Evolutionary conservation across 2,888 invertebrate genomes (phyloP).

Genomic region (Balanococcus diminutus): DNA sequence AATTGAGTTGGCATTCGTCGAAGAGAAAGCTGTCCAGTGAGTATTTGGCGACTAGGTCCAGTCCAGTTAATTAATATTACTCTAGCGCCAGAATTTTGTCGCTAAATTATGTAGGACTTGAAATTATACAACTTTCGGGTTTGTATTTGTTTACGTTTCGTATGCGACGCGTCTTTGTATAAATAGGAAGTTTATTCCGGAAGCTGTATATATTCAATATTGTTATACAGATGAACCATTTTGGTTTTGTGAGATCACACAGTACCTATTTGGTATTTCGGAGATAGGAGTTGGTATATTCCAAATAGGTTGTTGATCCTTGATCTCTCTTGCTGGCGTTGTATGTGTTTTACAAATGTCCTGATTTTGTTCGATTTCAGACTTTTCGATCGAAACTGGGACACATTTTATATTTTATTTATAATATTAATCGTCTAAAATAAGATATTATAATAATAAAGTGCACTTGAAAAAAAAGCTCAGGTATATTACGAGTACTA

Average conservation of each 20-base stretch:
- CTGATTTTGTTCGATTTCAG: neutral
- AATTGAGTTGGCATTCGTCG: neutral
- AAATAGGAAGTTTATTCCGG: neutral
- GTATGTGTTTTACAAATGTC: neutral
- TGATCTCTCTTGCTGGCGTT: constrained; percentile 13
- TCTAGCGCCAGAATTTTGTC: neutral
- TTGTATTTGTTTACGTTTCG: constrained; percentile 1
- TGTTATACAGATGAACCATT: neutral
- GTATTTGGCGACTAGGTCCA: constrained; percentile 11
- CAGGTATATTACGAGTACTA: neutral
- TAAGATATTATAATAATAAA: neutral
- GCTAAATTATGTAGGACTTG: neutral
- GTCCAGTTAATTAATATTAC: constrained; percentile 17
- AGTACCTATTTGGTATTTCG: neutral
- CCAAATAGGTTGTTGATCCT: neutral
- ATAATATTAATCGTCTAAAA: neutral
- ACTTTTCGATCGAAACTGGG: neutral
- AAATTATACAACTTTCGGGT: neutral
- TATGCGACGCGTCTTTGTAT: neutral
- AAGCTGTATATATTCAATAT: neutral
- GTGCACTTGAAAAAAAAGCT: neutral
- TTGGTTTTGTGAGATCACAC: neutral
- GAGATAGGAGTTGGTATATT: too few species aligned
- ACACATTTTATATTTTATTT: neutral
- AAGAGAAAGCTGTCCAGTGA: constrained; percentile 32